Conservation (phyloP, 2,888 invertebrate species). For the Noctua fimbriata region DNA sequence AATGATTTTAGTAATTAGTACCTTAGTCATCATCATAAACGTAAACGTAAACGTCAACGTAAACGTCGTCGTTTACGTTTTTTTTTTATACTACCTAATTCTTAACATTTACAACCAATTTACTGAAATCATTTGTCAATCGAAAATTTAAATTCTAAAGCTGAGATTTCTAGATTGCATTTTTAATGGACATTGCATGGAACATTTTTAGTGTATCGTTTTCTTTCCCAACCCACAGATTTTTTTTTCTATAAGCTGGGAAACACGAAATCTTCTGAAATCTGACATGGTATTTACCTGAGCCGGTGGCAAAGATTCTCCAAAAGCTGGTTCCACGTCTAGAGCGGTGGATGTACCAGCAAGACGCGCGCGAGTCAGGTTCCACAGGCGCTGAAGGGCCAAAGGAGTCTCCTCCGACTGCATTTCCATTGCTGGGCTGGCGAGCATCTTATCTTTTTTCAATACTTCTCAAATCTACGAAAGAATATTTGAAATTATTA, state of each 20-base stretch:
- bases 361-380: constrained; percentile 86
- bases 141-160: background rate
- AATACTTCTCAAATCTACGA: constrained; percentile 60
- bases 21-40: background rate
- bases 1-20: background rate
- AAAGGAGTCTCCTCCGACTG: constrained; percentile 87
- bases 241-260: background rate
- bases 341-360: constrained; percentile 86
- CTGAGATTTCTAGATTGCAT: background rate
- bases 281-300: constrained; percentile 76
- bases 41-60: too few species aligned
- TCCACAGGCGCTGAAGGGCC: constrained; percentile 88
- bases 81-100: background rate
- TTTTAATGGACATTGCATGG: background rate
- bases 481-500: constrained; percentile 26
- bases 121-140: constrained; percentile 1
- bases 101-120: background rate
- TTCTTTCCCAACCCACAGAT: background rate
- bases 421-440: constrained; percentile 90
- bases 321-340: constrained; percentile 83
- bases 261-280: background rate
- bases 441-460: constrained; percentile 80
- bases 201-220: background rate
- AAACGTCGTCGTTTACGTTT: too few species aligned
- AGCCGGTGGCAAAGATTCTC: constrained; percentile 84